Conservation (phyloP, 2,888 invertebrate genomes). For the Conomelus anceps region DNA sequence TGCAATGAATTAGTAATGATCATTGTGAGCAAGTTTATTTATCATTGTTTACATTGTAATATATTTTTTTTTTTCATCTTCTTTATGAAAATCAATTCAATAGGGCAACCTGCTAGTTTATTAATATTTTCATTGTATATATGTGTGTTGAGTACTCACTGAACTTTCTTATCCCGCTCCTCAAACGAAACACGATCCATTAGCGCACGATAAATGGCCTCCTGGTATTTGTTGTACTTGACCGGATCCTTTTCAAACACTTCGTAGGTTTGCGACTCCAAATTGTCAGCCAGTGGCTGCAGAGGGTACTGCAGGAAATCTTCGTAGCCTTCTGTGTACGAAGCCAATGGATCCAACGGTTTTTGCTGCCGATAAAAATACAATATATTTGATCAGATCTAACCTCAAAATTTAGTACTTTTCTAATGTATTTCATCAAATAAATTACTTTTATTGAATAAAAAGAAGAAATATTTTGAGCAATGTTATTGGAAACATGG, state of each 20-base stretch:
- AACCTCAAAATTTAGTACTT: too few species aligned
- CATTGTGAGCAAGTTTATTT: too few species aligned
- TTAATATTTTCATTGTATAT: too few species aligned
- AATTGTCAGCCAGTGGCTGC: constrained; percentile 91
- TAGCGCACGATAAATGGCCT: constrained; percentile 72
- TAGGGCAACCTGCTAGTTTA: too few species aligned
- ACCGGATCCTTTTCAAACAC: constrained; percentile 96
- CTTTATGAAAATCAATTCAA: background rate
- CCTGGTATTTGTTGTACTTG: constrained; percentile 85
- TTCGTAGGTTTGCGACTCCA: constrained; percentile 94
- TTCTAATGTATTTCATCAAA: too few species aligned
- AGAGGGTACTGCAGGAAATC: constrained; percentile 85
- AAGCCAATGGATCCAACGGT: constrained; percentile 37
- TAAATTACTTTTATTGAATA: too few species aligned
- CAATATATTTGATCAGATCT: too few species aligned
- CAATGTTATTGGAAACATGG: too few species aligned
- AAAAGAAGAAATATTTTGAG: too few species aligned
- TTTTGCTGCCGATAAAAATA: background rate
- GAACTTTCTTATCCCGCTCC: constrained; percentile 47
- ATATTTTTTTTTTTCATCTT: background rate
- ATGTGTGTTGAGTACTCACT: too few species aligned
- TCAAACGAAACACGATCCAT: constrained; percentile 48
- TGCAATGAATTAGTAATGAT: too few species aligned
- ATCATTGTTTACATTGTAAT: too few species aligned
- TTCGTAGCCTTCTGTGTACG: constrained; percentile 70